phyloP scores from a whole-genome alignment of 2,797 vertebrate species.

The Lepus oiostolus region DNA sequence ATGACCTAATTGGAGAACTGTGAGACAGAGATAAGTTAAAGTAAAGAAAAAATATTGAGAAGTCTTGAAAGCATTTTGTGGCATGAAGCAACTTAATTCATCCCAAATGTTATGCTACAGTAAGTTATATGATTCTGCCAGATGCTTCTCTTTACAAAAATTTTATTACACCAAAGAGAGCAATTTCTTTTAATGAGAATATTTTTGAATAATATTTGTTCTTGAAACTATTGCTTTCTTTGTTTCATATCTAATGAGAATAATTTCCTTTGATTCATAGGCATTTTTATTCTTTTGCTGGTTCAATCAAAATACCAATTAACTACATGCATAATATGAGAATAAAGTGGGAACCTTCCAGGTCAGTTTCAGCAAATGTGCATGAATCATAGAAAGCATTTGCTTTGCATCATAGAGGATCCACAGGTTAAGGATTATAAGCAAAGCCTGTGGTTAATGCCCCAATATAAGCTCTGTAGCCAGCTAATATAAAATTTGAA shows the following conservation, averaged over 20 bases:
- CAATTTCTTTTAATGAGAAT: conserved; percentile 88
- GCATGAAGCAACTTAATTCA: conserved; percentile 84
- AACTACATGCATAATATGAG: conserved; percentile 78
- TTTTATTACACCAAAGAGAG: conserved; percentile 86
- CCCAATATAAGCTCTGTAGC: conserved; percentile 12
- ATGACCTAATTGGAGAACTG: conserved; percentile 73
- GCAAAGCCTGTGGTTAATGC: conserved; percentile 44
- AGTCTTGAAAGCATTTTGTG: conserved; percentile 80
- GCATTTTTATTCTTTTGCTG: conserved; percentile 81
- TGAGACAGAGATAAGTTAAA: conserved; percentile 77
- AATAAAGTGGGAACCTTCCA: conserved; percentile 64
- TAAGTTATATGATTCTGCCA: conserved; percentile 85
- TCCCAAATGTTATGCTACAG: conserved; percentile 84
- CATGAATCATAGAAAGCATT: background rate
- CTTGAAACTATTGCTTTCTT: conserved; percentile 84
- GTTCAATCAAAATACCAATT: conserved; percentile 86
- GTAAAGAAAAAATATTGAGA: conserved; percentile 78
- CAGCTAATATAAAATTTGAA: conserved; percentile 49
- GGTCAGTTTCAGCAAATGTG: conserved; percentile 61
- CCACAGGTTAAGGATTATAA: conserved; percentile 61
- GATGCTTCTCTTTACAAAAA: conserved; percentile 87
- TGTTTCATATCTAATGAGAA: conserved; percentile 87
- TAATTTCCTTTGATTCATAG: conserved; percentile 87
- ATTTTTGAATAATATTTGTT: conserved; percentile 88
- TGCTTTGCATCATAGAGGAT: background rate